Conservation (phyloP, 2,888 invertebrate species). For the Ormyrus rosae region DNA sequence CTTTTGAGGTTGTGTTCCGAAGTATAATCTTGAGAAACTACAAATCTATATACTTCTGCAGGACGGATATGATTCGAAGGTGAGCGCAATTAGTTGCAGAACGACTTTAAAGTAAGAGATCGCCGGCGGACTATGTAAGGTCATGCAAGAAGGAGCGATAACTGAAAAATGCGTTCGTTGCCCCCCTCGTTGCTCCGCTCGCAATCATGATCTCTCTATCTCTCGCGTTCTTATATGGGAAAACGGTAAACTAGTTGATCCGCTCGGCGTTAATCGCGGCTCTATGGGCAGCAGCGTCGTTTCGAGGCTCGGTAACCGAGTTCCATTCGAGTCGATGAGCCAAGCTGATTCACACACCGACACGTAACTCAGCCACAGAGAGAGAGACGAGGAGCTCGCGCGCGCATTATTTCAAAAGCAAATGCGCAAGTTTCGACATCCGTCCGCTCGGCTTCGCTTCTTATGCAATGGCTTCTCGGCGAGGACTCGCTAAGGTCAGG, state of each 20-base stretch:
- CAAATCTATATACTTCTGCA: too few relatives aligned
- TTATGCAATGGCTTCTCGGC: slow-evolving; percentile 67
- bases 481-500: slow-evolving; percentile 71
- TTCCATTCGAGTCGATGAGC: slow-evolving; percentile 62
- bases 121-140: neutral
- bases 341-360: slow-evolving; percentile 65
- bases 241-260: slow-evolving; percentile 35
- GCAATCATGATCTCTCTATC: neutral
- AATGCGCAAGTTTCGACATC: slow-evolving; percentile 68
- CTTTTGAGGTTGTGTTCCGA: too few relatives aligned
- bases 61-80: too few relatives aligned
- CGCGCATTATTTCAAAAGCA: slow-evolving; percentile 66
- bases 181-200: neutral
- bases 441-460: slow-evolving; percentile 59
- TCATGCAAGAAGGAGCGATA: neutral
- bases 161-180: slow-evolving; percentile 2
- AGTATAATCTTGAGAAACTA: too few relatives aligned
- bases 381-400: slow-evolving; percentile 5
- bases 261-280: slow-evolving; percentile 10
- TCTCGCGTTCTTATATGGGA: neutral
- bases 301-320: slow-evolving; percentile 4
- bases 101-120: too few relatives aligned
- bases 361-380: slow-evolving; percentile 58
- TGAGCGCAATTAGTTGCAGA: too few relatives aligned
- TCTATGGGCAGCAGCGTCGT: too few relatives aligned